Conservation (phyloP, 2,797 vertebrate genomes). For the Lagocephalus sceleratus region DNA sequence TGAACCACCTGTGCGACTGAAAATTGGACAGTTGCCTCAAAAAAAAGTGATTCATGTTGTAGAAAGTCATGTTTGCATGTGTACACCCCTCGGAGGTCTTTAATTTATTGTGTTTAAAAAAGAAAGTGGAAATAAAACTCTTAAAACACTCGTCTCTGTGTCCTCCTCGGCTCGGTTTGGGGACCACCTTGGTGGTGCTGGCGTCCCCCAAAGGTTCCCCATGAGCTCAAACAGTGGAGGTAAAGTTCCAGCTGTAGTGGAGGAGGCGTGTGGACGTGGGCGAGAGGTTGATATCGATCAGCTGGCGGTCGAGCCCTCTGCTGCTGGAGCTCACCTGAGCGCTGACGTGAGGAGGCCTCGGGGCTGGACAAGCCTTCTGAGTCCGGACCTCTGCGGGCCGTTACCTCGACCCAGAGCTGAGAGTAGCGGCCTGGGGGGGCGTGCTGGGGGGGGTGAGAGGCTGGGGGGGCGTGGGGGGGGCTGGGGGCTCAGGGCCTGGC, state of each 20-base stretch:
- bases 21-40: constrained; percentile 37
- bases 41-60: constrained; percentile 67
- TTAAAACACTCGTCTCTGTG: constrained; percentile 37
- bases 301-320: too few species aligned
- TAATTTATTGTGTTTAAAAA: constrained; percentile 85
- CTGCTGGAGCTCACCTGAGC: constrained; percentile 52
- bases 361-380: constrained; percentile 41
- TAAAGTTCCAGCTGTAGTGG: too few species aligned
- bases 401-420: constrained; percentile 41
- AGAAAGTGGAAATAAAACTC: constrained; percentile 63
- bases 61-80: constrained; percentile 78
- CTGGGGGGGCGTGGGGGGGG: too few species aligned
- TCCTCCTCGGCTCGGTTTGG: background rate
- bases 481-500: constrained; percentile 44
- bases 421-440: constrained; percentile 51
- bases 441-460: constrained; percentile 14
- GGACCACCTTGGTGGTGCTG: too few species aligned
- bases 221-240: too few species aligned
- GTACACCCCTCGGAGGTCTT: constrained; percentile 72
- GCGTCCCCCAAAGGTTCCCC: too few species aligned
- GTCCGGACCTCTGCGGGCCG: constrained; percentile 47
- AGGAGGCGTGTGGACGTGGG: too few species aligned
- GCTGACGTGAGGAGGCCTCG: constrained; percentile 45
- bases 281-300: too few species aligned
- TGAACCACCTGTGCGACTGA: constrained; percentile 42